Conservation (phyloP, 2,797 vertebrate genomes). For the Xenops minutus region DNA sequence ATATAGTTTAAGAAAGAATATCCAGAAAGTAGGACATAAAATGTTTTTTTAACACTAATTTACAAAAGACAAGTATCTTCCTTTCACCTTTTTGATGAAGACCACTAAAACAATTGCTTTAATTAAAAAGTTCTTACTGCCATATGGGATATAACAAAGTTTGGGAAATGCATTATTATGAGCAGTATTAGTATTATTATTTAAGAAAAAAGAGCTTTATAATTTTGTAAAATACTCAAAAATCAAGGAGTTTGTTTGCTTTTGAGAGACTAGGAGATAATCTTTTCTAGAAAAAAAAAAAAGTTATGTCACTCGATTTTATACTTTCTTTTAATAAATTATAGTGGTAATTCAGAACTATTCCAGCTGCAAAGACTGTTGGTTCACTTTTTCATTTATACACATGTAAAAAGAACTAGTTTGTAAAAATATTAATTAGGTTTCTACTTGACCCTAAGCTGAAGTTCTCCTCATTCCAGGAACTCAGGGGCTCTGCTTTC, state of each 20-base stretch:
- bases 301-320: neutral
- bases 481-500: neutral
- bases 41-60: neutral
- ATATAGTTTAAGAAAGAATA: neutral
- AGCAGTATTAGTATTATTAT: no score
- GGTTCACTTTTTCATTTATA: neutral
- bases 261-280: neutral
- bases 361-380: neutral
- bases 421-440: neutral
- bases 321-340: neutral
- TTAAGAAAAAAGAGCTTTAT: accelerated
- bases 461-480: neutral
- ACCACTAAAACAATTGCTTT: neutral
- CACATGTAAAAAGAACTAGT: neutral
- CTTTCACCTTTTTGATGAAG: neutral
- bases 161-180: accelerated
- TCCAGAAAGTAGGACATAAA: neutral
- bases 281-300: neutral
- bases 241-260: neutral
- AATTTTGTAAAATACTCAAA: neutral
- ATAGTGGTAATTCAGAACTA: neutral
- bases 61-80: neutral
- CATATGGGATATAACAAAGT: neutral
- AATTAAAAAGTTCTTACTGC: neutral
- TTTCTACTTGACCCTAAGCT: neutral